Evolutionary conservation across 2,888 invertebrate species (phyloP).

Genomic region (Prosopocoilus inquinatus): DNA sequence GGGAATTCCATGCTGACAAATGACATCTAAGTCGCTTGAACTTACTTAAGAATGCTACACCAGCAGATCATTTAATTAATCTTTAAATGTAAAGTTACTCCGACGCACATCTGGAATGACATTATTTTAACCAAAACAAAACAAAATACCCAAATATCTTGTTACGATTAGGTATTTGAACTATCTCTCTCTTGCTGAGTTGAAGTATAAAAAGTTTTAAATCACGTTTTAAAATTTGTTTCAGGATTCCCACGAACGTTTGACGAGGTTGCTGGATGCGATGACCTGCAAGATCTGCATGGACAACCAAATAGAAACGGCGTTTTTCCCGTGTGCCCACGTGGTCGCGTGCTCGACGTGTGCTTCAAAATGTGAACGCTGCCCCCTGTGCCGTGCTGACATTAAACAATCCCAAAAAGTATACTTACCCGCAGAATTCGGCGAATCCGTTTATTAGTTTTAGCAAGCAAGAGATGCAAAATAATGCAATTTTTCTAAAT

Average conservation of each 20-base stretch:
- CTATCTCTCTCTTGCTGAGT: neutral
- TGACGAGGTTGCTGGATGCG: conserved; percentile 60
- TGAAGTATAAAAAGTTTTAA: neutral
- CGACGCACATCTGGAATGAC: no score
- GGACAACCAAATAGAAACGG: conserved; percentile 78
- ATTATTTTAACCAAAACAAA: neutral
- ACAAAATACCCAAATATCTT: neutral
- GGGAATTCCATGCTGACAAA: no score
- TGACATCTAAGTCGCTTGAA: no score
- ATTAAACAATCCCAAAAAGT: conserved; percentile 70
- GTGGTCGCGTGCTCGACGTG: conserved; percentile 78
- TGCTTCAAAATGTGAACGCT: conserved; percentile 70
- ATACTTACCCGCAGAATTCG: conserved; percentile 64
- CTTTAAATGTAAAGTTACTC: no score
- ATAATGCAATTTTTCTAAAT: neutral
- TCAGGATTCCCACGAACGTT: conserved; percentile 57
- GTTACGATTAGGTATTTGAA: neutral
- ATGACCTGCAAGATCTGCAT: conserved; percentile 86
- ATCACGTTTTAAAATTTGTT: conserved; percentile 12
- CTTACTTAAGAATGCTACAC: no score
- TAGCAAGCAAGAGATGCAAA: neutral
- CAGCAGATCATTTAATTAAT: no score
- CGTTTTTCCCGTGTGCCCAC: conserved; percentile 87
- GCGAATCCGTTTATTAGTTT: conserved; percentile 32
- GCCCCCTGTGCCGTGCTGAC: conserved; percentile 72